A percentile compares a stretch with the other conserved stretches of the same genome.
These are phyloP conservation scores for Diglossa cyanea DNA, from an alignment of 2,797 vertebrate genomes.

Conservation along the genomic window DNA sequence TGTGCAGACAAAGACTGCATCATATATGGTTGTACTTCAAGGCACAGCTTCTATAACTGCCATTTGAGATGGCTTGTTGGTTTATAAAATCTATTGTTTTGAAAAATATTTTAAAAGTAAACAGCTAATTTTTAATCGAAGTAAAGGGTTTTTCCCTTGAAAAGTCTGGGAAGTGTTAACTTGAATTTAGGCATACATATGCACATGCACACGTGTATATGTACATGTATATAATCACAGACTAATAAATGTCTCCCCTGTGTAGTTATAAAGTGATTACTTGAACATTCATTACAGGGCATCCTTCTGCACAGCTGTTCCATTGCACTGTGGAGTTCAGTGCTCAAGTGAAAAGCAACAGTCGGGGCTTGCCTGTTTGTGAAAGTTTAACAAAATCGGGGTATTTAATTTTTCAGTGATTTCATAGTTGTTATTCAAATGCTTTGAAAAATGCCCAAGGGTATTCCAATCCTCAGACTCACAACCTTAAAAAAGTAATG, in stretches of 20 bases:
- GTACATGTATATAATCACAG: neutral
- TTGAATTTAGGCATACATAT: neutral
- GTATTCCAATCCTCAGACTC: neutral
- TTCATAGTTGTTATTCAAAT: neutral
- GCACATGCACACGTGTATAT: neutral
- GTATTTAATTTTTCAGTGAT: neutral
- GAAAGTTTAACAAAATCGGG: neutral
- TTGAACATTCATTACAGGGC: neutral
- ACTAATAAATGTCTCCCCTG: slow-evolving; percentile 35
- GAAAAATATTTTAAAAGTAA: neutral
- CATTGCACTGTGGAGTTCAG: neutral
- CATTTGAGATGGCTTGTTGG: neutral
- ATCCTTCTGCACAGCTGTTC: slow-evolving; percentile 13
- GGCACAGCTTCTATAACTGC: neutral
- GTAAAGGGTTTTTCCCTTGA: neutral
- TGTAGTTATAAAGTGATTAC: slow-evolving; percentile 31
- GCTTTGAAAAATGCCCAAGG: neutral
- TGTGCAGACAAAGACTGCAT: neutral
- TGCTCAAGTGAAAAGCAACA: neutral
- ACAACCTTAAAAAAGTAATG: neutral
- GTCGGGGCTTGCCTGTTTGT: neutral
- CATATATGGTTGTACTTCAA: neutral
- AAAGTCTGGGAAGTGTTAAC: neutral
- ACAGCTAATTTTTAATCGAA: neutral
- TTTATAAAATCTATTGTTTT: neutral